Evolutionary conservation across 2,888 invertebrate genomes (phyloP), one percentile per base, ranked within the genome.

Genomic region (Drosophila mercatorum): DNA sequence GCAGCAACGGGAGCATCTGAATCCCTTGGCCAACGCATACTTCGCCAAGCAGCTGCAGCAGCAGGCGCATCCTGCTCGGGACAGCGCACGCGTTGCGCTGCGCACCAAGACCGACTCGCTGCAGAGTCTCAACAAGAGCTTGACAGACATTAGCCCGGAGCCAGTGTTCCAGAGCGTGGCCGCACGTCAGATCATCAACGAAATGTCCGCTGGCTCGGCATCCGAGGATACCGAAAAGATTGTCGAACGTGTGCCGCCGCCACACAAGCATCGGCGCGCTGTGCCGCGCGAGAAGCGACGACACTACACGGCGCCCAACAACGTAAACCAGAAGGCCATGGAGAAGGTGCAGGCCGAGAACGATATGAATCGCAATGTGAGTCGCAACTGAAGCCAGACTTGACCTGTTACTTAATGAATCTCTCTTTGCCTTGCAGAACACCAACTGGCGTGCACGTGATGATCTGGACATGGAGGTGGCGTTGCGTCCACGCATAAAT

Each of bases 281-380:
- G 95, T 97, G 43, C 97, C 97, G 1, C 95, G 95, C 81, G 97
- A 97, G 91, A 97, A 97, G 92, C 94, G 97, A 63, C 94, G 97
- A 64, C 97, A 98, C 92, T 96, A 97, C 88, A 98, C 98, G 0
- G 97, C 98, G n/a, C 96, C 96, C 0, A 95, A 96, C 93, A 96
- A 95, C 90, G 92, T 95, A n/a, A 95, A 94, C 73, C 94, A 94
- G 1, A 95, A 94, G 93, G 95, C 94, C 11, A 92, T 95, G 81
- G 94, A 94, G 77, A 94, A 94, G 85, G 92, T 94, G 82, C 94
- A 94, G 72, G 91, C 92, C 2, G 93, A 93, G 75, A 93, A 93
- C 70, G 93, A 93, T 68, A 92, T 93, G 92, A 93, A 93, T 79
- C 90, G 92, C 73, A 93, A 93, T 90, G 93, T 93, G 79, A 86